Evolutionary conservation across 2,888 invertebrate species (phyloP), one percentile per base, ranked within the genome.

Genomic region (Microctonus aethiopoides): DNA sequence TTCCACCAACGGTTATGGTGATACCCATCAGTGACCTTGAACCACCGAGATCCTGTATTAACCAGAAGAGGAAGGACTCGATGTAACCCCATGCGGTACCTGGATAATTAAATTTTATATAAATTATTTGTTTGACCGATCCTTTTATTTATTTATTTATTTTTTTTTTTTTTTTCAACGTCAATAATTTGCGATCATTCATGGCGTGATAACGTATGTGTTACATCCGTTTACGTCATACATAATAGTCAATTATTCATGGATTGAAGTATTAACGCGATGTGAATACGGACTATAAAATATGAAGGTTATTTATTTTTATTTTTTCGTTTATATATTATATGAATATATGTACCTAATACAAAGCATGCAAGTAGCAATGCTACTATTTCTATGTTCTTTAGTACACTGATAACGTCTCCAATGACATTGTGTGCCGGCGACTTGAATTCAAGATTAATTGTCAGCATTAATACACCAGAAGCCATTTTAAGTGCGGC

Each of bases 1-100:
- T 88, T 11, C 93, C 93, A 1, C 93, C 93, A 63, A 94, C 92
- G 0, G 94, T 93, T 78, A 94, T 92, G 0, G 94, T 94, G 76
- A 94, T 89, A 13, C 94, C 94, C 94, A 94, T 94, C 67, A 94
- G 87, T 0, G 92, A 92, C 61, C 92, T 90, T 0, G 92, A 92
- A 0, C 91, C 93, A 4, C 93, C 93, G 73, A 94, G 87, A 84
- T 94, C 93, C 84, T 94, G 92, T 34, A 94, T 89, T 72, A 94
- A 87, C 93, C 94, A 94, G 86, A 94, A 94, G 32, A 94, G 88
- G 87, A 94, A 94, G 77, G 93, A 94, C 86, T 94, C 94, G 76
- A 94, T 91, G 86, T 92, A 94, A 41, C 94, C 94, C 93, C 93
- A 94, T n/a, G 92, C 92, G 24, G 91, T 92, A 36, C 94, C 94